Conservation (phyloP, 2,888 invertebrate species). For the Drosophila birchii region DNA sequence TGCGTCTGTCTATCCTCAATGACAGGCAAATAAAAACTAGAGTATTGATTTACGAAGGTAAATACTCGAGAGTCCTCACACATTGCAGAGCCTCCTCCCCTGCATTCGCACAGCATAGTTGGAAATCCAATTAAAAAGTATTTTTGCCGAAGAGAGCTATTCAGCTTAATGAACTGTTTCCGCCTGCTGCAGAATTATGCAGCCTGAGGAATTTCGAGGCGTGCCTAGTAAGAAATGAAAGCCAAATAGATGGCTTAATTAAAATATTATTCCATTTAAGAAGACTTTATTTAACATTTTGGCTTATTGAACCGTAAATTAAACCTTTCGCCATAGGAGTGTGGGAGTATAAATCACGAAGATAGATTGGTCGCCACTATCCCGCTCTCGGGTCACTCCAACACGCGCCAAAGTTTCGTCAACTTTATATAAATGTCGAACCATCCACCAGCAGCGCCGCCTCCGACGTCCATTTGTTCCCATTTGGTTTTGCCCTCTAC, state of each 20-base stretch:
- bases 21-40: not conserved
- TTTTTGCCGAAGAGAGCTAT: constrained; percentile 15
- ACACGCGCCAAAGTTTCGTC: constrained; percentile 53
- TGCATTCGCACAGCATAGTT: constrained; percentile 32
- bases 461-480: constrained; percentile 25
- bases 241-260: not conserved
- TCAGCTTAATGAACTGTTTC: constrained; percentile 24
- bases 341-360: constrained; percentile 8
- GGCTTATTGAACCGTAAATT: constrained; percentile 26
- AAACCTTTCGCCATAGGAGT: constrained; percentile 13
- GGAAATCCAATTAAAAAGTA: constrained; percentile 50
- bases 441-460: not conserved
- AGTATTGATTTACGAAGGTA: constrained; percentile 27
- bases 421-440: constrained; percentile 44
- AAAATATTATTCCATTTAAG: not conserved
- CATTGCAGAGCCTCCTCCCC: not conserved
- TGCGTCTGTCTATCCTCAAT: not conserved
- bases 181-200: constrained; percentile 9
- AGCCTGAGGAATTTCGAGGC: not conserved
- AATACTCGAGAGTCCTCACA: constrained; percentile 1
- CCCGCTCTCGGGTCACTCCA: constrained; percentile 37
- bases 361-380: constrained; percentile 30
- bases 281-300: constrained; percentile 8
- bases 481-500: constrained; percentile 45
- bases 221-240: not conserved